phyloP scores from a whole-genome alignment of 1,140 invertebrate species.

The Procambarus virginalis region DNA sequence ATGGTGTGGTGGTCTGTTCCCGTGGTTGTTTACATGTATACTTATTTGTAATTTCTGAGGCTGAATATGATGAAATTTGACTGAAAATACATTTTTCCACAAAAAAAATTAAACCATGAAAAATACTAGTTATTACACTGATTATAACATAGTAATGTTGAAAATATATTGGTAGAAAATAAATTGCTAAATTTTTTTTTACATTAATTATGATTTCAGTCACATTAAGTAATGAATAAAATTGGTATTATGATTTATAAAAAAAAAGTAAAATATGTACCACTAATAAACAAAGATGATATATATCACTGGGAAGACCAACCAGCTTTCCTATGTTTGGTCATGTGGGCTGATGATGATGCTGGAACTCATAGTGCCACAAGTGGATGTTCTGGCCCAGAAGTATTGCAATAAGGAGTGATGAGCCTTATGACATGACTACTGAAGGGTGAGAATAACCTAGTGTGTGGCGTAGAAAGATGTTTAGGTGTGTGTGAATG shows the following conservation, averaged over 20 bases:
- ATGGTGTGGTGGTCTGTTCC: constrained; percentile 60
- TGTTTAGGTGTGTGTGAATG: constrained; percentile 49
- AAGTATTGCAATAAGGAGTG: constrained; percentile 55
- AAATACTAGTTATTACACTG: constrained; percentile 2
- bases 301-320: not conserved
- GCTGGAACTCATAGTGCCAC: constrained; percentile 3
- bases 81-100: constrained; percentile 26
- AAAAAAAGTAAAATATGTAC: not conserved
- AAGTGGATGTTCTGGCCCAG: constrained; percentile 15
- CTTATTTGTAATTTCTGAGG: constrained; percentile 61
- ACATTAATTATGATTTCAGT: constrained; percentile 52
- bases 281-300: not conserved
- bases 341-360: not conserved
- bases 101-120: constrained; percentile 34
- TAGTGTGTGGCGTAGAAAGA: constrained; percentile 55
- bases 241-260: constrained; percentile 2
- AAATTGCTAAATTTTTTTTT: constrained; percentile 57
- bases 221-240: constrained; percentile 3
- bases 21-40: constrained; percentile 56
- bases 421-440: constrained; percentile 54
- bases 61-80: constrained; percentile 46
- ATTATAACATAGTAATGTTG: constrained; percentile 45
- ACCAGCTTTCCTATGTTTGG: not conserved
- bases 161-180: constrained; percentile 44
- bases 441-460: constrained; percentile 52